Evolutionary conservation across 1,140 invertebrate species (phyloP), one percentile per base, ranked within the genome.

Genomic region (Diuraphis noxia): DNA sequence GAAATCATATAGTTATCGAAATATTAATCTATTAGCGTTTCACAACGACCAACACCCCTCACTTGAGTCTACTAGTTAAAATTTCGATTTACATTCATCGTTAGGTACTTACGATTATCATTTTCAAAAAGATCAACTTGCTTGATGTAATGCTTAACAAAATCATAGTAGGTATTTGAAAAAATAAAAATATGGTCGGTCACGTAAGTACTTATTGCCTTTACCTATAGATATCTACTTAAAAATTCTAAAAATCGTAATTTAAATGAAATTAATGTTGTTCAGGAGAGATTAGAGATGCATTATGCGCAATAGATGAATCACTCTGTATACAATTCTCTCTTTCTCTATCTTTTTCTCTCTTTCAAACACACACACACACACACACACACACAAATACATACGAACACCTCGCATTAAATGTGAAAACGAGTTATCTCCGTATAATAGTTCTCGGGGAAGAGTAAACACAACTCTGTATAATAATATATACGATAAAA

Each of bases 381-480:
- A 46, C 43, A 46, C 13, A 46, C 43, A 46, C 49, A 63, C 30
- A 30, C 9, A 63, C 5, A 72, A 4, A 72, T 4, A n/a, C 56
- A 63, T 13, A 63, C 56, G n/a, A 10, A 3, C 10, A 63, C 77
- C 10, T 9, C 3, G 38, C 36, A 81, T 40, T 17, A 56, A 52
- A 36, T 63, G 86, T 88, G 86, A 88, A 88, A 88, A 88, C 49
- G 36, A 88, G 52, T 63, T 88, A 63, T 88, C 86, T 63, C 34
- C 10, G n/a, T n/a, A n/a, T n/a, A n/a, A n/a, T n/a, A 34, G 43
- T 52, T 52, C 36, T 40, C 46, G 36, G 52, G 41, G 23, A 88
- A 56, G 30, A 38, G 77, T 38, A 52, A 82, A 82, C 36, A 91
- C 3, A 36, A 52, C 46, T 9, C 25, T 1, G 25, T 85, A 46